Base-by-base conservation (phyloP, 2,797 vertebrate species). In the Vireo griseus region DNA sequence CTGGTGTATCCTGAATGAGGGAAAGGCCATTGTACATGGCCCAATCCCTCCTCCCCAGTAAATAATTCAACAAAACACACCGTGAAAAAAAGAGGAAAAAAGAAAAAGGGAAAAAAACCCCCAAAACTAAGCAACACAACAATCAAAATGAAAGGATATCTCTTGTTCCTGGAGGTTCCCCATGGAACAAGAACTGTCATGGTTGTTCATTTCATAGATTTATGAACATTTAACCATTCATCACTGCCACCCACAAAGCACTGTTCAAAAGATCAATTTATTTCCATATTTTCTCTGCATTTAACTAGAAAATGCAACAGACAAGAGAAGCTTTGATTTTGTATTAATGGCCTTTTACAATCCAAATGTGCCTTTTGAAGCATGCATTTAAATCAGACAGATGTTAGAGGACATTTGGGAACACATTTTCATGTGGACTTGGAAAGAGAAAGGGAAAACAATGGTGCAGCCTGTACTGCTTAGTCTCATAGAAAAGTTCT, bases 281-380 rank as follows among this genome's bases (percentile, higher is more conserved):
- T 86, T 72, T 75, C 28, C 25, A 69, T 39, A 2, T 86, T 86
- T 91, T 90, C 48, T 88, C 44, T 75, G 13, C n/a, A 72, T 28
- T 62, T 86, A 81, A 88, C 48, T 37, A 78, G 55, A 86, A 94
- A 86, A 76, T 66, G 20, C 55, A 72, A 44, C 13, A 84, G 69
- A 61, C 2, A 79, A 47, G 18, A 28, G 20, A 15, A 86, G 13
- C 6, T 93, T 88, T 84, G 55, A 58, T 88, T 90, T 78, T 68
- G 3, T 59, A 31, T 48, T 20, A 90, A n/a, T 28, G 33, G 39
- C 28, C 16, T 86, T 86, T 79, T 90, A 75, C 26, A 86, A 81
- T 54, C 25, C 35, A 83, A 65, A 83, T 40, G 35, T 62, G 15
- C 22, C 69, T 90, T 88, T 62, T 86, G 79, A 80, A 82, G 52